Base-by-base conservation (phyloP, 2,888 invertebrate genomes). In the Dichetophora obliterata region DNA sequence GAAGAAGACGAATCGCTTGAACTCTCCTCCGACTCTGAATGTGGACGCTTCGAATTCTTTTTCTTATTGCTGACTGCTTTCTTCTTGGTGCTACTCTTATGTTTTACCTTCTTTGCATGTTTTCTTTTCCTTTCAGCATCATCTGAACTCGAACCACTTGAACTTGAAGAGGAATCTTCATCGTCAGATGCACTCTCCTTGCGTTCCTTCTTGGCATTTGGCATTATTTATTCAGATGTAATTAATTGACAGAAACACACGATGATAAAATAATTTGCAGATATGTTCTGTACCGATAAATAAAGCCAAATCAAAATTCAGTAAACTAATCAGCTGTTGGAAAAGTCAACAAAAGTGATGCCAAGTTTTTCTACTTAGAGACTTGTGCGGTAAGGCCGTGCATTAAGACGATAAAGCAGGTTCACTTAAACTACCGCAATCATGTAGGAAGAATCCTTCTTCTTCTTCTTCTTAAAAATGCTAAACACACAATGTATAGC, bases 171-270 rank as follows among this genome's bases (percentile, higher is more conserved):
- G 16, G 77, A 66, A 24, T 74, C 74, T n/a, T 73, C 73, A 66
- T 50, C 65, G 24, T 77, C 73, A 1, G 79, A 77, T 57, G 78
- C 66, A 71, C 54, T 75, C 57, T 78, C 77, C 66, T 77, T 80
- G n/a, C 69, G 69, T 1, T 75, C 50, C 63, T 79, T 79, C 63
- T 82, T 82, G 0, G 79, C n/a, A 74, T 80, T 82, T 5, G 81
- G 75, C 82, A 82, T 82, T 34, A 24, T 76, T 65, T 68, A 37
- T 59, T 52, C 54, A 61, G 11, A 37, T 43, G 52, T 50, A 14
- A 14, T 65, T 34, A 50, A 63, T n/a, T 27, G 11, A 43, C 1
- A 3, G 14, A 43, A 43, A 43, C 43, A 43, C 11, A 6, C 37
- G 5, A 37, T 8, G 19, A 11, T 48, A 14, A 24, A 65, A 1